phyloP scores from a whole-genome alignment of 2,113 vertebrate genomes.

The Chelonoidis abingdonii region DNA sequence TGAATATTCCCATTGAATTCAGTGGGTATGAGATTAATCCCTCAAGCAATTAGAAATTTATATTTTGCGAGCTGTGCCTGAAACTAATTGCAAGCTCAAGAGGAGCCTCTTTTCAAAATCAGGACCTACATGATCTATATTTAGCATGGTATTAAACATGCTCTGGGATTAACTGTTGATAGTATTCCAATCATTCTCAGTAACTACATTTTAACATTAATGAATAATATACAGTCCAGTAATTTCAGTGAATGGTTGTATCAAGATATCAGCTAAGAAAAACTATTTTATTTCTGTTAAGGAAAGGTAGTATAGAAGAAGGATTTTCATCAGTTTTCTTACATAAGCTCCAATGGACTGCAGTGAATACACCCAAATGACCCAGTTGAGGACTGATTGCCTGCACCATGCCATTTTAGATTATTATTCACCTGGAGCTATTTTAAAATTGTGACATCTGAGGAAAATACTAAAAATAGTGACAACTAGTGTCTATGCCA shows the following conservation, averaged over 20 bases:
- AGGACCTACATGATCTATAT: neutral
- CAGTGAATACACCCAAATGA: neutral
- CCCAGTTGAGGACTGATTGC: neutral
- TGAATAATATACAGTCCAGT: neutral
- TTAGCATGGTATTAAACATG: neutral
- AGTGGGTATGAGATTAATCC: neutral
- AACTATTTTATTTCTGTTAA: neutral
- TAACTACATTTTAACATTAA: slow-evolving; percentile 22
- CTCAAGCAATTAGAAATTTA: neutral
- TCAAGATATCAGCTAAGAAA: neutral
- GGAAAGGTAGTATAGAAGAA: neutral
- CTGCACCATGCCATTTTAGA: neutral
- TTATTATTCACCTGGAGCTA: neutral
- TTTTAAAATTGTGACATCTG: neutral
- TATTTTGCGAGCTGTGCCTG: neutral
- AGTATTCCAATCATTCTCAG: neutral
- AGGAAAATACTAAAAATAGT: neutral
- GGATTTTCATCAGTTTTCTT: neutral
- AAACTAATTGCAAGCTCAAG: neutral
- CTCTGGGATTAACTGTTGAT: neutral
- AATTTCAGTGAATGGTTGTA: neutral
- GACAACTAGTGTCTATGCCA: neutral
- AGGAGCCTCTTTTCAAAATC: neutral
- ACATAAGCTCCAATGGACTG: rapidly evolving
- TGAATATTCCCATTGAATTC: neutral